Evolutionary conservation across 2,113 vertebrate genomes (phyloP).

Genomic region (Hepsetus odoe): DNA sequence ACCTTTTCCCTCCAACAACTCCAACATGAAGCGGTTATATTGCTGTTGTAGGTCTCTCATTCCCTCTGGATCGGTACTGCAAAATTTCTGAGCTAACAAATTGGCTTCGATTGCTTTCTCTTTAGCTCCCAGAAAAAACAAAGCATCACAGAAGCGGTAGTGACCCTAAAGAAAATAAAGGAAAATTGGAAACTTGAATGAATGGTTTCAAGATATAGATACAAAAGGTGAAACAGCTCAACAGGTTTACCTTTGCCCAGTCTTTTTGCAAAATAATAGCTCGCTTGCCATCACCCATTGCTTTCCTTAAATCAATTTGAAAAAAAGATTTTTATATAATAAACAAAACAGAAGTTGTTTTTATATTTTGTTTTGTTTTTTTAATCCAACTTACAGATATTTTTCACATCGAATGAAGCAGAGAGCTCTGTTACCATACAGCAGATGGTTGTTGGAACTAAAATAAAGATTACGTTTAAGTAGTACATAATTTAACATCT

Average conservation of each 20-base stretch:
- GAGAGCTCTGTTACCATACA: constrained; percentile 92
- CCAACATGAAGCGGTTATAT: constrained; percentile 65
- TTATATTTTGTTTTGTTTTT: not conserved
- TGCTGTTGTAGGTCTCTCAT: constrained; percentile 82
- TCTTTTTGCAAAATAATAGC: constrained; percentile 82
- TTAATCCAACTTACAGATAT: constrained; percentile 70
- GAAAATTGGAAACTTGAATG: not conserved
- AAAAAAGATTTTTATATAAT: too few species aligned
- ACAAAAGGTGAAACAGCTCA: not conserved
- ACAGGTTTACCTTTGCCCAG: constrained; percentile 87
- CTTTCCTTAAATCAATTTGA: constrained; percentile 78
- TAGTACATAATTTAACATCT: too few species aligned
- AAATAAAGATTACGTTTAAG: constrained; percentile 8
- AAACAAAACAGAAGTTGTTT: too few species aligned
- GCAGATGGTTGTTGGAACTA: constrained; percentile 85
- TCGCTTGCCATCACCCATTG: constrained; percentile 86
- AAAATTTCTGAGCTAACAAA: constrained; percentile 74
- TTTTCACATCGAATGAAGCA: constrained; percentile 80
- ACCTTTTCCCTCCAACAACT: constrained; percentile 68
- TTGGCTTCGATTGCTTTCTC: constrained; percentile 82
- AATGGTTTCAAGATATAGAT: not conserved
- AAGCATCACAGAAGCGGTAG: constrained; percentile 89
- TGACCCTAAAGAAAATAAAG: constrained; percentile 81
- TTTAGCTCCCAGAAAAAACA: constrained; percentile 77
- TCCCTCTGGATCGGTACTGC: constrained; percentile 72